Percentiles rank a stretch among this genome's conserved stretches.
These are phyloP conservation scores for Parambassis ranga DNA, from an alignment of 2,797 vertebrate species.

Conservation along the genomic window DNA sequence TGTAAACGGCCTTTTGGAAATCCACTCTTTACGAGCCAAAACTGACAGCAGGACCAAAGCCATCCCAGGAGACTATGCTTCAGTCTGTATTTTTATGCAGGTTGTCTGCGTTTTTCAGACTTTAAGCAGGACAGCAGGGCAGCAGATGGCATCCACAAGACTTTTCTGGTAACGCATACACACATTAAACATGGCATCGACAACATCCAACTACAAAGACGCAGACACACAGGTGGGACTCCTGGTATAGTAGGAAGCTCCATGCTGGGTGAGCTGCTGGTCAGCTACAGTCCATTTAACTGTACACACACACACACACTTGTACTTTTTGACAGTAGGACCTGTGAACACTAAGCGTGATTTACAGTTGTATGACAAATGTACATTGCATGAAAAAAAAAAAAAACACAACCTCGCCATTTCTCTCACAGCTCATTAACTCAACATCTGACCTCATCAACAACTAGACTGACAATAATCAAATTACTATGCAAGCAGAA, in stretches of 20 bases:
- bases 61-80: not conserved
- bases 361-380: not conserved
- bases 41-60: not conserved
- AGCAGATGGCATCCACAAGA: constrained; percentile 53
- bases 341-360: not conserved
- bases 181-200: not conserved
- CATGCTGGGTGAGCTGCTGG: constrained; percentile 43
- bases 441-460: not conserved
- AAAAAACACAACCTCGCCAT: not conserved
- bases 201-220: constrained; percentile 7
- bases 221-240: constrained; percentile 23
- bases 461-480: constrained; percentile 39
- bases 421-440: not conserved
- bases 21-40: not conserved
- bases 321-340: too few relatives aligned
- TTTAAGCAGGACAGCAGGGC: constrained; percentile 20
- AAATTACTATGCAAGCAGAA: constrained; percentile 27
- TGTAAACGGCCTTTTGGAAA: not conserved
- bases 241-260: constrained; percentile 49
- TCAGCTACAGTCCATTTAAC: not conserved
- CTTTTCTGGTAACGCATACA: not conserved
- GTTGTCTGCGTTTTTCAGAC: constrained; percentile 15
- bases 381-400: not conserved
- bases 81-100: not conserved
- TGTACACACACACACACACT: not conserved